Percentiles rank a stretch among this genome's conserved stretches.
Conservation (phyloP, 2,888 invertebrate genomes). For the Meiosimyza platycephala region DNA sequence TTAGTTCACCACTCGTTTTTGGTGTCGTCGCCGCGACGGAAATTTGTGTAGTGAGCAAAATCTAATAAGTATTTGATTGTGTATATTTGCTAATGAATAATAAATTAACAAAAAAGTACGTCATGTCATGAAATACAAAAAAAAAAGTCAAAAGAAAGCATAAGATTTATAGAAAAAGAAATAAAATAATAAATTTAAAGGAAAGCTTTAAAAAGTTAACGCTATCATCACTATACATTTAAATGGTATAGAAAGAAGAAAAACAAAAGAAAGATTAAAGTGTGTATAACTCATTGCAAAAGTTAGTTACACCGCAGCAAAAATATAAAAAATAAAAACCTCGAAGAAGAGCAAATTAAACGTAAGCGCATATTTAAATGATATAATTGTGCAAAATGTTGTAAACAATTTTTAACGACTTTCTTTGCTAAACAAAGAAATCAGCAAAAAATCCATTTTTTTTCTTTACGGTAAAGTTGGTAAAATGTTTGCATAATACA, state of each 20-base stretch:
- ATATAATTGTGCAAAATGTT: conserved; percentile 11
- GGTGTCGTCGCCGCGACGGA: conserved; percentile 13
- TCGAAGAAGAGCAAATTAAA: not conserved
- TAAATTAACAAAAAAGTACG: conserved; percentile 11
- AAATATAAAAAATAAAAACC: not conserved
- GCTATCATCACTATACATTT: not conserved
- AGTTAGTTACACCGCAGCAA: not conserved
- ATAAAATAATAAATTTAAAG: conserved; percentile 14
- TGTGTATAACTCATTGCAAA: conserved; percentile 18
- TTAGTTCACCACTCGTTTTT: conserved; percentile 15
- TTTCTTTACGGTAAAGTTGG: not conserved
- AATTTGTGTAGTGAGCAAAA: conserved; percentile 11
- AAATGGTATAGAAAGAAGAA: conserved; percentile 1
- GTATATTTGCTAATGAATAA: conserved; percentile 21
- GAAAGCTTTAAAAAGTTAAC: conserved; percentile 10
- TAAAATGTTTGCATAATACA: conserved; percentile 25
- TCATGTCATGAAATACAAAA: not conserved
- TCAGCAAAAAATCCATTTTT: not conserved
- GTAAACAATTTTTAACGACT: conserved; percentile 6
- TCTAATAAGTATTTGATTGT: not conserved
- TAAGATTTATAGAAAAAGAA: conserved; percentile 2
- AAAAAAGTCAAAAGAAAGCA: conserved; percentile 4
- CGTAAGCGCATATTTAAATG: conserved; percentile 1
- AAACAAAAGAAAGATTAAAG: not conserved
- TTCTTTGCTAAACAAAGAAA: conserved; percentile 11